Conservation (phyloP, 2,797 vertebrate genomes). For the Clarias fuscus region DNA sequence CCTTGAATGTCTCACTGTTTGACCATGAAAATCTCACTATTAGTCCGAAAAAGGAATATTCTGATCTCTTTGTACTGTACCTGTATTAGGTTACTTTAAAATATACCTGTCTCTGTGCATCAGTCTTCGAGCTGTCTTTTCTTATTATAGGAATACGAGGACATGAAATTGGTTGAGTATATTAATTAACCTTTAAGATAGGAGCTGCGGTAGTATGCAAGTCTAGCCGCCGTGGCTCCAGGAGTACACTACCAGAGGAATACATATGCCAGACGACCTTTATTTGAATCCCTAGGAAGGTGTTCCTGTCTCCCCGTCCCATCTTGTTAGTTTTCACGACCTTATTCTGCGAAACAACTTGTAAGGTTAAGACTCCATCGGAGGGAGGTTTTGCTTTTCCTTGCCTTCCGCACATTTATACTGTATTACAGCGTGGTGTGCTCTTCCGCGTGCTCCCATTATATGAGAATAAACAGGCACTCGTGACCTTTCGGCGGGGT, state of each 20-base stretch:
- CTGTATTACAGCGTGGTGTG: background rate
- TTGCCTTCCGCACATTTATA: background rate
- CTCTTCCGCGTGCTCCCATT: background rate
- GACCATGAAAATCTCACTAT: conserved; percentile 13
- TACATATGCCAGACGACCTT: conserved; percentile 29
- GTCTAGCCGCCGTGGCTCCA: conserved; percentile 14
- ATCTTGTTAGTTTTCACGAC: conserved; percentile 3
- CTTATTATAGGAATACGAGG: background rate
- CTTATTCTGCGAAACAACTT: background rate
- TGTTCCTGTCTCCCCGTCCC: conserved; percentile 5
- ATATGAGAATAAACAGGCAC: background rate
- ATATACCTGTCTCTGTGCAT: background rate
- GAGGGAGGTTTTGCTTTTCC: background rate
- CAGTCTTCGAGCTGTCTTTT: background rate
- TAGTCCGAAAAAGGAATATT: conserved; percentile 27
- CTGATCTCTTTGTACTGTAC: background rate
- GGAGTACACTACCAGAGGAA: conserved; percentile 8
- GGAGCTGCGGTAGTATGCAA: conserved; percentile 7
- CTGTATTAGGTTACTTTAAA: conserved; percentile 12
- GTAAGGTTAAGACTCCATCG: background rate
- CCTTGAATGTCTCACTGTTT: background rate
- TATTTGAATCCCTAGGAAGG: conserved; percentile 30
- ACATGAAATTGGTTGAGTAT: conserved; percentile 19
- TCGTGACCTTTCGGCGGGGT: background rate
- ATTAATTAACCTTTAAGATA: conserved; percentile 31